Evolutionary conservation across 1,140 invertebrate genomes (phyloP).

Genomic region (Heliconius hermathena): DNA sequence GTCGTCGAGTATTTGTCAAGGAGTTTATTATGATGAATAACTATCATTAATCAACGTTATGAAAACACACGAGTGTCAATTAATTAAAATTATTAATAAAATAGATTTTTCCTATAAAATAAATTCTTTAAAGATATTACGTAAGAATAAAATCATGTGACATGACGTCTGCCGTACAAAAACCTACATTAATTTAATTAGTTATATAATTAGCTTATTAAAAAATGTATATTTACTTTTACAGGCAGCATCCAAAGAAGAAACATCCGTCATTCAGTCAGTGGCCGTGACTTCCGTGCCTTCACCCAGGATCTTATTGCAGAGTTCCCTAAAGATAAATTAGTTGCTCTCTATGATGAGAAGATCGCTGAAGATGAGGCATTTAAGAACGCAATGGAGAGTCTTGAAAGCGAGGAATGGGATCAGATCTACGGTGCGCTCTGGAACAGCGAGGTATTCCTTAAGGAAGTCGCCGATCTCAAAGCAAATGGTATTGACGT

Average conservation of each 20-base stretch:
- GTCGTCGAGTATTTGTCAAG: too few relatives aligned
- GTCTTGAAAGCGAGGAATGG: constrained; percentile 65
- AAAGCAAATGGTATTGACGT: constrained; percentile 61
- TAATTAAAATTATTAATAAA: too few relatives aligned
- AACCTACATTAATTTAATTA: too few relatives aligned
- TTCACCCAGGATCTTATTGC: constrained; percentile 58
- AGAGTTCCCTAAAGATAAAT: constrained; percentile 60
- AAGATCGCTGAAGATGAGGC: constrained; percentile 63
- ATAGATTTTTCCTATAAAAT: too few relatives aligned
- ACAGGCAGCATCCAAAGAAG: constrained; percentile 43
- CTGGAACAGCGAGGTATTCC: constrained; percentile 58
- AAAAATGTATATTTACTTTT: constrained; percentile 28
- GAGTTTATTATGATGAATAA: too few relatives aligned
- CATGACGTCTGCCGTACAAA: too few relatives aligned
- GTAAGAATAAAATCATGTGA: too few relatives aligned
- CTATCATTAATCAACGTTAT: too few relatives aligned
- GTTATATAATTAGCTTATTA: neutral
- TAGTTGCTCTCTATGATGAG: constrained; percentile 61
- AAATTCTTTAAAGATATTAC: too few relatives aligned
- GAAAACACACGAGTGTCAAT: too few relatives aligned
- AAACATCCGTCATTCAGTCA: constrained; percentile 47
- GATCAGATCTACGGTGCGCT: constrained; percentile 52
- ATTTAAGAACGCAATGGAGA: constrained; percentile 62
- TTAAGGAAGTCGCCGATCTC: constrained; percentile 54
- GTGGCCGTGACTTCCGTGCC: constrained; percentile 54